Evolutionary conservation across 2,797 vertebrate species (phyloP).

Genomic region (Rhinogobio ventralis): DNA sequence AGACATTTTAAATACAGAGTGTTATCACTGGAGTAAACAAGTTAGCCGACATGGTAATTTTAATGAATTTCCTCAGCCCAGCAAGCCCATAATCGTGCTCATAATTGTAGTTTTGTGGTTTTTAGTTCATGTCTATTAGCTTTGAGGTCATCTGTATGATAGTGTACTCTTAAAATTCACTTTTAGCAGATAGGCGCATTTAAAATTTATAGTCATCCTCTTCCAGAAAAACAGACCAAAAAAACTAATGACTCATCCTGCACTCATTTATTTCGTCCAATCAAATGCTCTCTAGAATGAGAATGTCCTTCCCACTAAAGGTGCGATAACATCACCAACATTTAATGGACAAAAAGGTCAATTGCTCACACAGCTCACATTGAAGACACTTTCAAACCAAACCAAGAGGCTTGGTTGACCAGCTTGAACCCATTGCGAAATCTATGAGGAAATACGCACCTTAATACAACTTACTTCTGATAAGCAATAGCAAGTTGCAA

Average conservation of each 20-base stretch:
- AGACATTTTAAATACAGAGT: conserved; percentile 11
- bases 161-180: conserved; percentile 17
- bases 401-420: not conserved
- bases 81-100: not conserved
- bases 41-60: conserved; percentile 11
- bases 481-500: not conserved
- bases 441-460: not conserved
- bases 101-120: conserved; percentile 4
- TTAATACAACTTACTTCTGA: not conserved
- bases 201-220: not conserved
- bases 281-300: conserved; percentile 3
- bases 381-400: not conserved
- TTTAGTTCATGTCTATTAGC: conserved; percentile 17
- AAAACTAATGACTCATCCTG: not conserved
- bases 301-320: not conserved
- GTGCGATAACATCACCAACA: not conserved
- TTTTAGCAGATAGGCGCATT: conserved; percentile 8
- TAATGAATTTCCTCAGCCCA: conserved; percentile 13
- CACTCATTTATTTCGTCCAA: not conserved
- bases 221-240: not conserved
- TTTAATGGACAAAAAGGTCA: not conserved
- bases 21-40: conserved; percentile 28
- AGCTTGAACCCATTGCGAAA: not conserved
- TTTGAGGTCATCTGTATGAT: conserved; percentile 22
- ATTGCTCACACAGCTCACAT: not conserved